Base-by-base conservation (phyloP, 2,888 invertebrate species). In the Oasisia sp. region DNA sequence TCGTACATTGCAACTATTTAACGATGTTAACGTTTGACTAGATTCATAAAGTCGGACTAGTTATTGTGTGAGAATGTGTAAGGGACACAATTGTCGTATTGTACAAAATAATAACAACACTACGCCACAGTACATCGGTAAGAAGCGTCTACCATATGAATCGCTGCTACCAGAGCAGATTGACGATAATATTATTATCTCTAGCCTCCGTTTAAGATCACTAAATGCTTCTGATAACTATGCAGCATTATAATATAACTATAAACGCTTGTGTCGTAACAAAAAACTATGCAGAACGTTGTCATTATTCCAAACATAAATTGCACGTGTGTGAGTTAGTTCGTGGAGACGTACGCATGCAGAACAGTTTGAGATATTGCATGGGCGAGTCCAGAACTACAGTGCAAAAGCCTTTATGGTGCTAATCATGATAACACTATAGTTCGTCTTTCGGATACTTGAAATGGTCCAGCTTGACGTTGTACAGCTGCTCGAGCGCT, bases 361-460 rank as follows among this genome's bases (percentile, higher is more conserved):
- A 91, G 92, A 32, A 74, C 27, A 32, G 14, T 19, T 44, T 90
- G 32, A 90, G 38, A 90, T 14, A 90, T 32, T 38, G 74, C 74
- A 27, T 74, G 74, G 91, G 7, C 92, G 32, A 89, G 38, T 32
- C 91, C 89, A 14, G 89, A 92, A 32, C 74, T 92, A 74, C 74
- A 7, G n/a, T 19, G 19, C 27, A 74, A 19, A 7, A 74, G 27
- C 7, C 5, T 3, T 74, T 19, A 7, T 5, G 12, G 58, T 27
- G 19, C 14, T 19, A 58, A 5, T 5, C 5, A 74, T 27, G 74
- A 74, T 27, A 74, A 91, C n/a, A 32, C 94, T 93, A 94, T 7
- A 94, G 92, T 92, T 94, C 94, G 89, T 94, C 94, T 38, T 92
- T 93, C 19, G 92, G 92, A 32, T 89, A 89, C 89, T 93, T 92